phyloP scores from a whole-genome alignment of 2,797 vertebrate genomes.

The Buphagus erythrorhynchus region DNA sequence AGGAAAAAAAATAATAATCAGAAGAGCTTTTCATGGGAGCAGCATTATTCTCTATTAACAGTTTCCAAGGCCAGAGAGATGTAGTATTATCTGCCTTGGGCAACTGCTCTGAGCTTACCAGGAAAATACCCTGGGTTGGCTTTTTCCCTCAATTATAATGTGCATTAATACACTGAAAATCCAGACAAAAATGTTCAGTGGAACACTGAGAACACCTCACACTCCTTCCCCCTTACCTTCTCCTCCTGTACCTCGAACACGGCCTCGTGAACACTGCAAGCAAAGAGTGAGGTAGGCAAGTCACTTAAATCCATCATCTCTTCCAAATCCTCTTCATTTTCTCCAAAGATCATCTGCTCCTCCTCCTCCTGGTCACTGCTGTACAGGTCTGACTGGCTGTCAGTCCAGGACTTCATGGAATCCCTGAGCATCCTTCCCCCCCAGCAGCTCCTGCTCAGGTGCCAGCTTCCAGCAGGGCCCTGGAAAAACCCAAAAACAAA shows the following conservation, averaged over 20 bases:
- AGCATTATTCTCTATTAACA: not conserved
- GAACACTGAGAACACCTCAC: not conserved
- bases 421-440: constrained; percentile 82
- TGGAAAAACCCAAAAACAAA: not conserved
- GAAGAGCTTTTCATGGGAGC: not conserved
- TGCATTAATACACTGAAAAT: not conserved
- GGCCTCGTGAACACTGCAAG: constrained; percentile 87
- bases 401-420: constrained; percentile 86
- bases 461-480: constrained; percentile 6
- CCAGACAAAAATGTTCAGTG: not conserved
- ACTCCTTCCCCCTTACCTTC: constrained; percentile 78
- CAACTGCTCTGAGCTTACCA: not conserved
- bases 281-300: constrained; percentile 91
- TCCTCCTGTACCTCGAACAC: constrained; percentile 88
- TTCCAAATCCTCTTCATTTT: constrained; percentile 85
- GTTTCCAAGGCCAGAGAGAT: not conserved
- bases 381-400: constrained; percentile 87
- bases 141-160: not conserved
- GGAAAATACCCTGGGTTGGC: not conserved
- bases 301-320: constrained; percentile 97
- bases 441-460: not conserved
- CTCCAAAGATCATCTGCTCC: constrained; percentile 89
- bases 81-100: not conserved
- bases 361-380: constrained; percentile 92
- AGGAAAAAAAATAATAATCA: not conserved